Evolutionary conservation across 2,113 vertebrate genomes (phyloP), one percentile per base, ranked within the genome.

Genomic region (Bos javanicus): DNA sequence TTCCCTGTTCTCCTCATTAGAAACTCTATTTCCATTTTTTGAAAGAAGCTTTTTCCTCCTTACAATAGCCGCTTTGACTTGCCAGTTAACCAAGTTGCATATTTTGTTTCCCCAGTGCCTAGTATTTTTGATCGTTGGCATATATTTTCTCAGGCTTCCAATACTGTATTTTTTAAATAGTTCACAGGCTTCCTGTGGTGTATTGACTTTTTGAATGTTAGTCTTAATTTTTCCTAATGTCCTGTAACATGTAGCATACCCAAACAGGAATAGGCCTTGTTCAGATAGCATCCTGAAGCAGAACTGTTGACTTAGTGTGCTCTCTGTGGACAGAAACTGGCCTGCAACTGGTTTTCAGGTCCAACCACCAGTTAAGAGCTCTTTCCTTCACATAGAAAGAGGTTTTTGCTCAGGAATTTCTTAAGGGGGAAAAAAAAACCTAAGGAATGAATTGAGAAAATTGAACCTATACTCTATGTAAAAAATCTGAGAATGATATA

Each of bases 91-190:
- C 87, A 93, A 87, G 15, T 46, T 33, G 84, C 74, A 62, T 94
- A 94, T 94, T 98, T 98, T 90, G 97, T 98, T 96, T 97, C 92
- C 93, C 92, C 88, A 82, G 50, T 60, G 84, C 92, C 94, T 97
- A 92, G 50, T 95, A 82, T 81, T 96, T 98, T 97, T 98, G 11
- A 96, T 93, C 14, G 0, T 71, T 97, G 97, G 90, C 95, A 92
- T 92, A 93, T 15, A 94, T 84, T 95, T 97, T 95, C 95, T 96
- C 76, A 81, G 59, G 48, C 82, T 96, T 97, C 84, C 82, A 93
- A 97, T 81, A 95, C 14, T 39, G 25, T 92, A 60, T 96, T 96
- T 98, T 97, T 60, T 39, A 94, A 95, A 85, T 50, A 96, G 76
- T 94, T 74, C 92, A 52, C 54, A 88, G 74, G 43, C 11, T 96